A percentile compares a stretch with the other conserved stretches of the same genome.
Evolutionary conservation across 2,113 vertebrate species (phyloP).

Genomic region (Crocuta crocuta): DNA sequence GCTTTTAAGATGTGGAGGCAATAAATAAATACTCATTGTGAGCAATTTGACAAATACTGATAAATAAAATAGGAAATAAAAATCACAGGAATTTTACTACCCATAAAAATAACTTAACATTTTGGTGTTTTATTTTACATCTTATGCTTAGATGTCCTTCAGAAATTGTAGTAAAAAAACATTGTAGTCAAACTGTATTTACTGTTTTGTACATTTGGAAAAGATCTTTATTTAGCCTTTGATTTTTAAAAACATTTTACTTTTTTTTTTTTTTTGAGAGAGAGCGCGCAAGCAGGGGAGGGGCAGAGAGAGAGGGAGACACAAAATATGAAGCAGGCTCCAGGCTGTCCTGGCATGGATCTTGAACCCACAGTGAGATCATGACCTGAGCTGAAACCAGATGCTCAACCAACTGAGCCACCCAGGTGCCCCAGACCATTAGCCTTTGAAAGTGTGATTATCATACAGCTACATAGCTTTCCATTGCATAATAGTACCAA

Average conservation of each 20-base stretch:
- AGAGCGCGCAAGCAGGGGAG: too few relatives aligned
- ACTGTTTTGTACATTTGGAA: neutral
- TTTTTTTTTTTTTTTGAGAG: too few relatives aligned
- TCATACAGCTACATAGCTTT: conserved; percentile 1
- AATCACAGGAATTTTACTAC: neutral
- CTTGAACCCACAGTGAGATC: too few relatives aligned
- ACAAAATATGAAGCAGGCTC: too few relatives aligned
- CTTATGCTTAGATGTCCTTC: neutral
- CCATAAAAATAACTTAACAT: neutral
- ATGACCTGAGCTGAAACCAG: too few relatives aligned
- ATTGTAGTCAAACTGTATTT: neutral
- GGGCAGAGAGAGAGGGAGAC: too few relatives aligned
- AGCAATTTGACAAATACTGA: conserved; percentile 10
- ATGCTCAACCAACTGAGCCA: too few relatives aligned
- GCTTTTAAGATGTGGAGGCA: neutral
- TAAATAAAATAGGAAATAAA: neutral
- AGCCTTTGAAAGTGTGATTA: neutral
- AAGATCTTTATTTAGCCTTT: neutral
- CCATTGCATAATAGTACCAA: neutral
- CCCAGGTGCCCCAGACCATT: neutral
- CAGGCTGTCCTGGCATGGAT: too few relatives aligned
- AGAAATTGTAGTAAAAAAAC: neutral
- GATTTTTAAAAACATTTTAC: too few relatives aligned
- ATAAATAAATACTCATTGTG: conserved; percentile 13
- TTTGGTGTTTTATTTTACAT: neutral